Evolutionary conservation across 92 coral and sea anemone species (phyloP), one percentile per base, ranked within the genome.

Genomic region (Epizoanthus ramosus): DNA sequence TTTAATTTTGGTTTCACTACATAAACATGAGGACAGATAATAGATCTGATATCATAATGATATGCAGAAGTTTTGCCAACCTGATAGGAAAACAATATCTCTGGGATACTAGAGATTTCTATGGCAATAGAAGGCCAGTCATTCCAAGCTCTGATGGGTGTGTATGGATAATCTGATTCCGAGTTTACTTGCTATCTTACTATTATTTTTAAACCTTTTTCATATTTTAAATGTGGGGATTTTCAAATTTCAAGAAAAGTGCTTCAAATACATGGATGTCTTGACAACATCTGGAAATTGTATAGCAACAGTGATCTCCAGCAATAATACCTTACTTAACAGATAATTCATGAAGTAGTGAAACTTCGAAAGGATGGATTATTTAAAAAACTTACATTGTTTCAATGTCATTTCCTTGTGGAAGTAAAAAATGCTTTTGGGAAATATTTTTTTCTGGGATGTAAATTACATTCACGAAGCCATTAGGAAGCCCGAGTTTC

Each of bases 1-100:
- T 77, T 77, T 77, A 77, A 77, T 77, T 77, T 77, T 41, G 65
- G 82, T 77, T n/a, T 76, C 63, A 60, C 57, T 77, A 24, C 70
- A 77, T 77, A 77, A 77, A 77, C 82, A 77, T 77, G 82, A 77
- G 82, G 82, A 41, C 41, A 61, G 82, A 77, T 59, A 89, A 89
- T 89, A 74, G 92, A 80, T 39, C 86, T 82, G 86, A 88, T 37
- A 45, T 60, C 75, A 60, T 91, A 93, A 91, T 90, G 81, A 87
- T 59, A 93, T 93, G 92, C 98, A 86, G 18, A 73, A 79, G 87
- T 91, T 80, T 82, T 86, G 89, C 91, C 95, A 83, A 89, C 95
- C 81, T 75, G 31, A 25, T 22, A 63, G 86, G 80, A 89, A 89
- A 91, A 93, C 95, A 93, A 93, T 93, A 91, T 90, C 98, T 89